Conservation (phyloP, 1,140 invertebrate species). For the Trachymyrmex cornetzi region DNA sequence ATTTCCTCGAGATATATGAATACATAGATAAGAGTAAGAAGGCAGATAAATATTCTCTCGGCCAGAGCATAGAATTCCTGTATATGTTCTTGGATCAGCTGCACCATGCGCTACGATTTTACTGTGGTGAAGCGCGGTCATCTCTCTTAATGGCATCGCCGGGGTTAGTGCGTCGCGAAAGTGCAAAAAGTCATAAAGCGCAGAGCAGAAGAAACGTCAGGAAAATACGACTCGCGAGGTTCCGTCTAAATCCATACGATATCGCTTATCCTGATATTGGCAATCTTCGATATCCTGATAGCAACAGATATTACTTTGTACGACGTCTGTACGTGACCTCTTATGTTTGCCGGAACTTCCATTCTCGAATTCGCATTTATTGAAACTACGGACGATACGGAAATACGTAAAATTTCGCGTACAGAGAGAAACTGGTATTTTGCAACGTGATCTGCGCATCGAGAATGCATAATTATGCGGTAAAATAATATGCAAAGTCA, state of each 20-base stretch:
- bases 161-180: conserved; percentile 40
- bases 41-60: conserved; percentile 31
- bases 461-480: conserved; percentile 25
- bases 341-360: conserved; percentile 57
- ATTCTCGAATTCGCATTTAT: conserved; percentile 60
- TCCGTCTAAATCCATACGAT: conserved; percentile 60
- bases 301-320: conserved; percentile 62
- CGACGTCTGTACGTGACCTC: conserved; percentile 42
- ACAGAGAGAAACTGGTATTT: conserved; percentile 1
- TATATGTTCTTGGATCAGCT: conserved; percentile 22
- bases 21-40: background rate
- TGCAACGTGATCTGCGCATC: background rate
- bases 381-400: conserved; percentile 40
- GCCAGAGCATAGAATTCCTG: background rate
- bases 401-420: conserved; percentile 40
- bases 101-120: conserved; percentile 24
- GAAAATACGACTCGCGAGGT: conserved; percentile 40
- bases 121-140: conserved; percentile 35
- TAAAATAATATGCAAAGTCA: conserved; percentile 28
- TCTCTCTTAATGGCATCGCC: conserved; percentile 40
- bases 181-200: conserved; percentile 61
- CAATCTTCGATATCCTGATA: conserved; percentile 60
- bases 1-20: background rate
- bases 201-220: conserved; percentile 43
- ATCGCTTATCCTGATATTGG: conserved; percentile 61